These are phyloP conservation scores for Diplodus sargus DNA, from an alignment of 2,797 vertebrate species.

Conservation along the genomic window DNA sequence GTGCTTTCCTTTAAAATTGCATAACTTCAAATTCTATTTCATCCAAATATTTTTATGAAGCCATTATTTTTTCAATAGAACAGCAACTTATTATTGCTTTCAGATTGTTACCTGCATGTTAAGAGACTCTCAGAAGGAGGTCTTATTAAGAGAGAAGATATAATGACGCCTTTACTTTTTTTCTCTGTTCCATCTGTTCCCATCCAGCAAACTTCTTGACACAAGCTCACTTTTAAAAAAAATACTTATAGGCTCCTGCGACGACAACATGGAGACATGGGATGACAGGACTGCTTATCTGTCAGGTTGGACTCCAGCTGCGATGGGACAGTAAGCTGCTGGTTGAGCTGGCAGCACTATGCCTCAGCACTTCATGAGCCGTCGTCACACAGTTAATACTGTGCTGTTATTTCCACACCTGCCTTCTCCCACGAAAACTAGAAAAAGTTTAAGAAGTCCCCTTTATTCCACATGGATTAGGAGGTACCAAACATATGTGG, in stretches of 20 bases:
- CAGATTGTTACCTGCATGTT: neutral
- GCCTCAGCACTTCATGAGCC: conserved; percentile 26
- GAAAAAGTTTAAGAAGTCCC: neutral
- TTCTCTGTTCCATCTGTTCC: conserved; percentile 1
- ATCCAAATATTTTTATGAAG: neutral
- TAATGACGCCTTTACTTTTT: conserved; percentile 2
- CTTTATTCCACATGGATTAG: neutral
- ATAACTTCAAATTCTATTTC: neutral
- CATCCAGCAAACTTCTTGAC: conserved; percentile 6
- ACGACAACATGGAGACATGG: conserved; percentile 21
- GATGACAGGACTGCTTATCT: conserved; percentile 49
- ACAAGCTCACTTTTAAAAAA: conserved; percentile 1
- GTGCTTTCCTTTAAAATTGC: neutral
- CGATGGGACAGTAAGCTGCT: conserved; percentile 46
- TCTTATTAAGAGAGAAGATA: neutral
- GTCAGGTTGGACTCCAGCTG: conserved; percentile 49
- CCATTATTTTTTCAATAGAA: neutral
- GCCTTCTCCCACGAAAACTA: conserved; percentile 8
- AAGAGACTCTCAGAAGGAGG: neutral
- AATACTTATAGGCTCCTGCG: conserved; percentile 3
- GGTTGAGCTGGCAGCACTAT: conserved; percentile 23
- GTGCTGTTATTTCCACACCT: conserved; percentile 8
- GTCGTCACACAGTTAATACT: conserved; percentile 18
- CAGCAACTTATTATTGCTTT: neutral
- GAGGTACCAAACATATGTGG: neutral